Conservation (phyloP, 2,888 invertebrate genomes). For the Ectobius pallidus region DNA sequence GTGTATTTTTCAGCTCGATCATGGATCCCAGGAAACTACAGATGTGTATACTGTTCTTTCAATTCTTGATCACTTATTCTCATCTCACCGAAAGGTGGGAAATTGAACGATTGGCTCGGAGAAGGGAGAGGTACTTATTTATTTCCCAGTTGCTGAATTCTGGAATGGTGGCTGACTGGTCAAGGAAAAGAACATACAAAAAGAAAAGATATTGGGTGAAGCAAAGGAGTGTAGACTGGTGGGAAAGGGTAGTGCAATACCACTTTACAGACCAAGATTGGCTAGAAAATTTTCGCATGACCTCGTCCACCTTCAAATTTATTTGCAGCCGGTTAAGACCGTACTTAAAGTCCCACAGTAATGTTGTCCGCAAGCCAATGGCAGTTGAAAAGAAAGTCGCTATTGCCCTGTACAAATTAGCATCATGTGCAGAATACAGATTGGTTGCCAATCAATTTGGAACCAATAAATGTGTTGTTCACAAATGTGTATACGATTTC, state of each 20-base stretch:
- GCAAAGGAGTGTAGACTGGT: neutral
- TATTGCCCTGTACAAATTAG: neutral
- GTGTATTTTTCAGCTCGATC: no score
- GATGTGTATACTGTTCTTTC: neutral
- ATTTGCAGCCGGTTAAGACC: neutral
- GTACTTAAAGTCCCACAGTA: neutral
- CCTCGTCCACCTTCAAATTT: neutral
- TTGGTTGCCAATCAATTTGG: no score
- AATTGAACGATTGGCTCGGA: neutral
- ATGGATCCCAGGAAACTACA: neutral
- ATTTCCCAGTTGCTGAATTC: neutral
- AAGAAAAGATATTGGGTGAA: neutral
- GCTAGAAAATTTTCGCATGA: neutral
- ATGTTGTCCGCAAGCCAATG: neutral
- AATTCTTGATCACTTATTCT: neutral
- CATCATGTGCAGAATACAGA: neutral
- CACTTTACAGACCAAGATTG: neutral
- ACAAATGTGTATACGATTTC: neutral
- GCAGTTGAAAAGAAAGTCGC: conserved; percentile 1
- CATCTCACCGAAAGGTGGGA: neutral
- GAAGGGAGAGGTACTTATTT: neutral
- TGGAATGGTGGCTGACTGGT: neutral
- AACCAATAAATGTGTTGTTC: no score
- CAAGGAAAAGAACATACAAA: no score
- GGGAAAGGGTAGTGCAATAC: neutral